A percentile compares a stretch with the other conserved stretches of the same genome.
These are phyloP conservation scores for Ctenomys sociabilis DNA, from an alignment of 2,113 vertebrate genomes.

Conservation along the genomic window DNA sequence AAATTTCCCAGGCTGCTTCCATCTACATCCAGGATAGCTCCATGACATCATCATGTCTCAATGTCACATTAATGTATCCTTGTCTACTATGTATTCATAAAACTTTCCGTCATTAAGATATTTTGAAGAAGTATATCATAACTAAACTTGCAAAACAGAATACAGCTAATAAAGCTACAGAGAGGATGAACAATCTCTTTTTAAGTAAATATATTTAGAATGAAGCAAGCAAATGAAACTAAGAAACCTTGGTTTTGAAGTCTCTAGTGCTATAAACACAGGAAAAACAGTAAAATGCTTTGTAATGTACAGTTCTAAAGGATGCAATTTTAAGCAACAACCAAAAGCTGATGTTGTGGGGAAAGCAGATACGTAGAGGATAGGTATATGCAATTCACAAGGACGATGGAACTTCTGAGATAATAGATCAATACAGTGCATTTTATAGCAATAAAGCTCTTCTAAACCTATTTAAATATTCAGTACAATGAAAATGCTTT, in stretches of 20 bases:
- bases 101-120: no score
- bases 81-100: no score
- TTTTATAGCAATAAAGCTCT: slow-evolving; percentile 4
- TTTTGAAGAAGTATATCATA: not conserved
- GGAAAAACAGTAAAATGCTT: not conserved
- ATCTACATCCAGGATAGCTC: no score
- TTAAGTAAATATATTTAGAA: not conserved
- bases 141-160: not conserved
- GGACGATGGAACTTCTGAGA: not conserved
- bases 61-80: no score
- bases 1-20: no score
- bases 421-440: slow-evolving; percentile 38
- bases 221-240: not conserved
- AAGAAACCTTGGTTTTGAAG: not conserved
- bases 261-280: not conserved
- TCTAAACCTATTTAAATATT: slow-evolving; percentile 36
- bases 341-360: not conserved
- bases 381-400: not conserved
- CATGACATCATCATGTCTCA: no score
- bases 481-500: slow-evolving; percentile 32
- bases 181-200: not conserved
- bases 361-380: not conserved
- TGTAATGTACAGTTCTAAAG: not conserved
- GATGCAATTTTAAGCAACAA: not conserved
- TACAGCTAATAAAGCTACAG: not conserved